phyloP scores from a whole-genome alignment of 2,113 vertebrate species.

The Melozone crissalis region DNA sequence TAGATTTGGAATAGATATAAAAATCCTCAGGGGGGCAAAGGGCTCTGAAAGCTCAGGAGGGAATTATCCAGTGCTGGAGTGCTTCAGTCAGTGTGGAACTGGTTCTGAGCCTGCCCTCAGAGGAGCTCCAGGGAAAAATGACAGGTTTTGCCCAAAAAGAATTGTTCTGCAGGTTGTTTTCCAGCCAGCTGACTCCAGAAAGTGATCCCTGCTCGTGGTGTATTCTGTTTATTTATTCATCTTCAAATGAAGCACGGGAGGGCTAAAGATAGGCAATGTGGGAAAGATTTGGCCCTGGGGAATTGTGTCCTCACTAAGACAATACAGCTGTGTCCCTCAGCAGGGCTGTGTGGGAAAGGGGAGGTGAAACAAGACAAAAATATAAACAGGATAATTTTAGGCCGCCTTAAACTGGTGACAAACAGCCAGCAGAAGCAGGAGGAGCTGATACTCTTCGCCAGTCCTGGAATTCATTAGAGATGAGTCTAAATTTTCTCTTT shows the following conservation, averaged over 20 bases:
- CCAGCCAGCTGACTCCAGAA: not conserved
- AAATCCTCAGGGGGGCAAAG: not conserved
- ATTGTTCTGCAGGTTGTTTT: not conserved
- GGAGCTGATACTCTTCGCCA: not conserved
- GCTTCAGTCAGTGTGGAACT: not conserved
- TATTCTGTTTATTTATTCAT: not conserved
- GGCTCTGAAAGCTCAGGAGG: not conserved
- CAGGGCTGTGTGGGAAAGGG: not conserved
- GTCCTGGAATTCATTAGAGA: not conserved
- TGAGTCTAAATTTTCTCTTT: not conserved
- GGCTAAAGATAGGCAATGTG: not conserved
- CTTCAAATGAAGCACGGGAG: not conserved
- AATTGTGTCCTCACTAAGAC: not conserved
- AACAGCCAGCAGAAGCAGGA: not conserved
- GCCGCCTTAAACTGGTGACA: not conserved
- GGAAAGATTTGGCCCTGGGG: not conserved
- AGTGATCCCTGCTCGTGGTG: accelerated
- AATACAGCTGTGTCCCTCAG: slow-evolving; percentile 34
- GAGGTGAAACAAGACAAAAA: not conserved
- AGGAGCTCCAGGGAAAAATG: not conserved
- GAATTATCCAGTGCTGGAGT: not conserved
- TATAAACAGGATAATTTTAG: not conserved
- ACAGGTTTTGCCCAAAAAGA: not conserved
- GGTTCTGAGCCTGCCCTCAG: not conserved
- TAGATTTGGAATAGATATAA: not conserved